Percentiles rank a stretch among this genome's conserved stretches.
These are phyloP conservation scores for Cossypha heuglini DNA, from an alignment of 2,797 vertebrate genomes.

Conservation along the genomic window DNA sequence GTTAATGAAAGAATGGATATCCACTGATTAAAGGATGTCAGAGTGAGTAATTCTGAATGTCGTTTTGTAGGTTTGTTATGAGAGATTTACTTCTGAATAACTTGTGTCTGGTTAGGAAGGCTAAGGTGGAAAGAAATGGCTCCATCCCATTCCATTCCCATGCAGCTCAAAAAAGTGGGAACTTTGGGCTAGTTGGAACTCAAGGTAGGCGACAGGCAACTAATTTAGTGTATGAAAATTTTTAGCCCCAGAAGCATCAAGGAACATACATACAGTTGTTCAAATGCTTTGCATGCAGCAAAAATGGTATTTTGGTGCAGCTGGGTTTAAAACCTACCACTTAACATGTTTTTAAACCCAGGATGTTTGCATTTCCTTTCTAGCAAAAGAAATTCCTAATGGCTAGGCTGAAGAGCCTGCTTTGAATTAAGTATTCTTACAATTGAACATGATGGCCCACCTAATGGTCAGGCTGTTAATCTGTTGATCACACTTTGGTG, in stretches of 20 bases:
- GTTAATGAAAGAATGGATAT: conserved; percentile 37
- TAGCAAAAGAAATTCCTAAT: background rate
- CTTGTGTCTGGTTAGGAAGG: background rate
- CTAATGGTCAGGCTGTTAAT: background rate
- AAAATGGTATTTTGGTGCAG: background rate
- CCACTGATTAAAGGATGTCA: conserved; percentile 45
- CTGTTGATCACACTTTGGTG: background rate
- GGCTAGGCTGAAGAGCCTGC: background rate
- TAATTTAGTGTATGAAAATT: background rate
- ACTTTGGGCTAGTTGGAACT: background rate
- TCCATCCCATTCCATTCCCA: background rate
- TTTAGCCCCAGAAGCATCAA: background rate
- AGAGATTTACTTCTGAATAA: background rate
- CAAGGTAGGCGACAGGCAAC: background rate
- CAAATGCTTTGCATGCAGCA: background rate
- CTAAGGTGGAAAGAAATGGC: background rate
- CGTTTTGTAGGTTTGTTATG: background rate
- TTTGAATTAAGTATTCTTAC: background rate
- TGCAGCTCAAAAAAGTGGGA: background rate
- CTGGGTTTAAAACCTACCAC: accelerated
- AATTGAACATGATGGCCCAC: background rate
- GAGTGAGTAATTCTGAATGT: conserved; percentile 25
- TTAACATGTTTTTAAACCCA: background rate
- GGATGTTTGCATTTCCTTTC: background rate
- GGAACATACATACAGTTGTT: background rate